These are phyloP conservation scores for Acronicta alni DNA, from an alignment of 2,888 invertebrate species.

Conservation along the genomic window DNA sequence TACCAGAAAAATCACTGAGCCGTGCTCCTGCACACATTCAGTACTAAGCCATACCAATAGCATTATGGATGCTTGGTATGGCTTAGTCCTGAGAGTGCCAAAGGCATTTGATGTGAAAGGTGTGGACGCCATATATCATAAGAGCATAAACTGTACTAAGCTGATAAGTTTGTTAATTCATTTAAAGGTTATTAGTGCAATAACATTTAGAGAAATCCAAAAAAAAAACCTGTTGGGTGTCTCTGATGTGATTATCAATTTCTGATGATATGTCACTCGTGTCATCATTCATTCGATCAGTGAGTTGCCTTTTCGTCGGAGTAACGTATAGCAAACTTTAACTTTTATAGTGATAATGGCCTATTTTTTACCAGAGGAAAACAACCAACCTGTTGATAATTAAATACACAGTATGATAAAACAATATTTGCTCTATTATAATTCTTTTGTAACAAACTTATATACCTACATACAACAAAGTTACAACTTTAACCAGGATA, in stretches of 20 bases:
- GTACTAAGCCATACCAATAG: too few species aligned
- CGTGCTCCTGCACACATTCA: too few species aligned
- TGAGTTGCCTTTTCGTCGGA: too few species aligned
- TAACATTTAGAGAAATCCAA: conserved; percentile 52
- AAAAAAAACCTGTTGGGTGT: conserved; percentile 71
- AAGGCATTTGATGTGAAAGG: too few species aligned
- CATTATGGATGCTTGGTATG: too few species aligned
- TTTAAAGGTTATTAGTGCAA: conserved; percentile 28
- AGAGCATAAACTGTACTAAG: conserved; percentile 9
- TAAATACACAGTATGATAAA: neutral
- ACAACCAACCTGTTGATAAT: conserved; percentile 31
- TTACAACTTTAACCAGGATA: too few species aligned
- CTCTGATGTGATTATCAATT: conserved; percentile 65
- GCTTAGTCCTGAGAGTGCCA: too few species aligned
- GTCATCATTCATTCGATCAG: conserved; percentile 68
- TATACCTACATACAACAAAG: too few species aligned
- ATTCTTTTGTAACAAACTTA: too few species aligned
- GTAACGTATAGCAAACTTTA: neutral
- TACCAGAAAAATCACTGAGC: too few species aligned
- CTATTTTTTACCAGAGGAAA: conserved; percentile 10
- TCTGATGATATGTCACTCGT: conserved; percentile 65
- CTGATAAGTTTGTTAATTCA: conserved; percentile 18
- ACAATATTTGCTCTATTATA: too few species aligned
- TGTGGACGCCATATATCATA: too few species aligned
- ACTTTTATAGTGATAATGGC: neutral